Percentiles rank a stretch among this genome's conserved stretches.
These are phyloP conservation scores for Aulostomus chinensis DNA, from an alignment of 2,797 vertebrate species.

Conservation along the genomic window DNA sequence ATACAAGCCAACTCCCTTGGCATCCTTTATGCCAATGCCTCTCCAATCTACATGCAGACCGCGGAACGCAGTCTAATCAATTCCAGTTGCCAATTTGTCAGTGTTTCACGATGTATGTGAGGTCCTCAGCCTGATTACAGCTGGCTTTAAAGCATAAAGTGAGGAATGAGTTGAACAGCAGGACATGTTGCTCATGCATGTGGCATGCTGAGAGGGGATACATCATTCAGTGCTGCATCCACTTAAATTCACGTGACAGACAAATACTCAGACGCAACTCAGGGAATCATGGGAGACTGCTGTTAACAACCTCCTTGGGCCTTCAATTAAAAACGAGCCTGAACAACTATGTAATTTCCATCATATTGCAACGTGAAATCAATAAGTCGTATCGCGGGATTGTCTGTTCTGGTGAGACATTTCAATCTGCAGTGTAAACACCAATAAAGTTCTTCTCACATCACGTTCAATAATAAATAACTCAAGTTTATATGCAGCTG, in stretches of 20 bases:
- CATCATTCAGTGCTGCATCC: constrained; percentile 4
- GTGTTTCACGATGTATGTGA: constrained; percentile 17
- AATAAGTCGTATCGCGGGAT: not conserved
- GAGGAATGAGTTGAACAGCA: constrained; percentile 16
- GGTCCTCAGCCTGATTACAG: constrained; percentile 20
- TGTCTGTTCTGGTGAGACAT: not conserved
- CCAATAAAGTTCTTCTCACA: constrained; percentile 1
- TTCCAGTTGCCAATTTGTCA: constrained; percentile 33
- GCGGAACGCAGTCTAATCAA: constrained; percentile 31
- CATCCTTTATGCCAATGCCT: constrained; percentile 6
- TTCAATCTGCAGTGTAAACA: constrained; percentile 10
- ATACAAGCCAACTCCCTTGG: too few species aligned
- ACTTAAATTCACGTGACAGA: not conserved
- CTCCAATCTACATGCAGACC: constrained; percentile 25
- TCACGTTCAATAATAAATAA: constrained; percentile 3
- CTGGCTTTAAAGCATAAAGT: constrained; percentile 17
- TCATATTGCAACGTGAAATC: not conserved
- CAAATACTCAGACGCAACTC: not conserved
- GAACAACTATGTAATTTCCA: too few species aligned
- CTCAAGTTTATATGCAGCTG: not conserved
- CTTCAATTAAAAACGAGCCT: too few species aligned
- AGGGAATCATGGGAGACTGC: not conserved
- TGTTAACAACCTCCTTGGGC: too few species aligned
- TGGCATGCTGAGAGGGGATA: not conserved
- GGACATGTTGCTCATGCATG: constrained; percentile 10